Evolutionary conservation across 30 jellyfish, hydroid and myxozoan species (phyloP), one percentile per base, ranked within the genome.

Genomic region (Sanderia malayensis): DNA sequence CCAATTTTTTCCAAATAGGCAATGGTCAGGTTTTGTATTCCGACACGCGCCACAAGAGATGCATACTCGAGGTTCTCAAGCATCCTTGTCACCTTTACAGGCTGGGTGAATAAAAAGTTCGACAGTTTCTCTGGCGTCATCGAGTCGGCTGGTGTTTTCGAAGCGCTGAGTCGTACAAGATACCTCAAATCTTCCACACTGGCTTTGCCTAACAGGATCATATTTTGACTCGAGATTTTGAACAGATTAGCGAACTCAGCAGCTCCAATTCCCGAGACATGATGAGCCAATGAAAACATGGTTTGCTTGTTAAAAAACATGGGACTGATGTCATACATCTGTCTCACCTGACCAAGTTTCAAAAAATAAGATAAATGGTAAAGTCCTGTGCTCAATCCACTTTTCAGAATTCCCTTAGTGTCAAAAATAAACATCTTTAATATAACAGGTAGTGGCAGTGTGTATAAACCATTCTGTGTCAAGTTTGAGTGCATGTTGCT

Each of bases 1-100:
- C 74, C 74, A 30, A 23, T 23, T 62, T 62, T 15, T 15, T 62
- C 55, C 22, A 62, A 18, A 7, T 62, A 17, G 2, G 52, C 52
- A 17, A 62, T 15, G 4, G 74, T 62, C 55, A 62, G 44, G 46
- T 62, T 53, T 6, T 31, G 52, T 37, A 37, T 6, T 4, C 52
- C 13, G 13, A 37, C 52, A 4, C 13, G 6, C 13, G 10, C 10
- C 10, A 6, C 13, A 4, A 4, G 6, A 37, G 52, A 6, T 4
- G 13, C 52, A 37, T 6, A 37, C 6, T 37, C 52, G 13, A 37
- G 6, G 52, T 13, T 37, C 52, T 37, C 52, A 13, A 37, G 52
- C 13, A 37, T 6, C 52, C 6, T 37, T 37, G 52, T 37, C 10
- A 13, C 6, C 52, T 6, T 4, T 37, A 13, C 52, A 4, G 52